Evolutionary conservation across 2,113 vertebrate genomes (phyloP).

Genomic region (Cromileptes altivelis): DNA sequence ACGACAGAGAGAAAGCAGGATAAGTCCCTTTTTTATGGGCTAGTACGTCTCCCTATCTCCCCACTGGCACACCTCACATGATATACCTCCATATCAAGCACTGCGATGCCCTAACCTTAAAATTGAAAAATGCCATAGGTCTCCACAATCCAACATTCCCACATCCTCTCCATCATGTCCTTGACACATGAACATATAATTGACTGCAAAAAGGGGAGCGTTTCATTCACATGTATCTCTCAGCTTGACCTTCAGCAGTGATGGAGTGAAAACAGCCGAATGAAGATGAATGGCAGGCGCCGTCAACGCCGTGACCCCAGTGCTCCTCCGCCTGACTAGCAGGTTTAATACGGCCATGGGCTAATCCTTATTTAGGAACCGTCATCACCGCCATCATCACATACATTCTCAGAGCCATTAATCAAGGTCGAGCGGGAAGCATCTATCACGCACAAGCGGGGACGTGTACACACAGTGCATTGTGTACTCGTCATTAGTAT

Average conservation of each 20-base stretch:
- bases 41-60: constrained; percentile 45
- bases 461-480: constrained; percentile 4
- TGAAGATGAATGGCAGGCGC: constrained; percentile 67
- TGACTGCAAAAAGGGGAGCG: constrained; percentile 54
- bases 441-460: constrained; percentile 41
- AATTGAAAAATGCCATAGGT: constrained; percentile 50
- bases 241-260: constrained; percentile 69
- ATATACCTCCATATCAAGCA: constrained; percentile 43
- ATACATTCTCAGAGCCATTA: constrained; percentile 34
- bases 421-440: constrained; percentile 43
- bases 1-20: constrained; percentile 18
- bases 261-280: constrained; percentile 65
- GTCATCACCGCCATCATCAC: constrained; percentile 34
- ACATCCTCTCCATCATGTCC: constrained; percentile 51
- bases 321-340: constrained; percentile 42
- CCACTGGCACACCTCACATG: constrained; percentile 28
- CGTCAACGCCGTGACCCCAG: background rate
- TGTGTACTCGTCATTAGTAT: constrained; percentile 26
- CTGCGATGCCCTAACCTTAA: constrained; percentile 16
- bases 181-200: constrained; percentile 63
- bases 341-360: constrained; percentile 61
- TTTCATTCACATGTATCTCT: constrained; percentile 72
- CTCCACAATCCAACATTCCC: constrained; percentile 36
- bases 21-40: constrained; percentile 44
- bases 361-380: constrained; percentile 71